Percentiles rank a stretch among this genome's conserved stretches.
Conservation (phyloP, 2,888 invertebrate species). For the Automeris io region DNA sequence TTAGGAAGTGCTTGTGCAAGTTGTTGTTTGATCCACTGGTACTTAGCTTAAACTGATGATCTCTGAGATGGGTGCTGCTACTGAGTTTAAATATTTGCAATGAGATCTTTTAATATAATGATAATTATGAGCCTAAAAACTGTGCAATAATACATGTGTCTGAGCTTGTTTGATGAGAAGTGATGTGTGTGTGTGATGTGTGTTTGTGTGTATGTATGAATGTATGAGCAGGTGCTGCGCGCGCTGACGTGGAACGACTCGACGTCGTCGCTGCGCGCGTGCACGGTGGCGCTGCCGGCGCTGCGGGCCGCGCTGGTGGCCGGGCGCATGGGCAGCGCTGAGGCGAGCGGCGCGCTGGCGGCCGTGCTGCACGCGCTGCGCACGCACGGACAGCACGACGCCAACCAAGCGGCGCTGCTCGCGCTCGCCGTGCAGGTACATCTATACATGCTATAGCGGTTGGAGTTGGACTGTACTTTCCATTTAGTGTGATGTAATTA, state of each 20-base stretch:
- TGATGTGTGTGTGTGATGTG: background rate
- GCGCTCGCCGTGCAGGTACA: conserved; percentile 87
- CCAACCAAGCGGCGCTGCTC: conserved; percentile 88
- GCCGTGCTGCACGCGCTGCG: conserved; percentile 88
- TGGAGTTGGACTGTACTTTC: too few relatives aligned
- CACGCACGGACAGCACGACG: conserved; percentile 93
- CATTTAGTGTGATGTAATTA: too few relatives aligned
- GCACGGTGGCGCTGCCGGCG: conserved; percentile 82
- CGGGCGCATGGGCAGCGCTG: conserved; percentile 72
- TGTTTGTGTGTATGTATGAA: background rate
- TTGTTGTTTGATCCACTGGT: too few relatives aligned
- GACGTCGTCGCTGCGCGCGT: conserved; percentile 87
- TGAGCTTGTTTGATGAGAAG: background rate
- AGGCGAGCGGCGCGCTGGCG: conserved; percentile 81
- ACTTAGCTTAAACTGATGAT: too few relatives aligned
- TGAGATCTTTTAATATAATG: too few relatives aligned
- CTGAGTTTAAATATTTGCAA: too few relatives aligned
- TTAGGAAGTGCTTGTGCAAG: too few relatives aligned
- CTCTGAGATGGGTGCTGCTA: too few relatives aligned
- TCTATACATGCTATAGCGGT: background rate
- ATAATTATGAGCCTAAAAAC: too few relatives aligned
- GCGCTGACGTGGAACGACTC: conserved; percentile 89
- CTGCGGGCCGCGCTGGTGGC: conserved; percentile 56
- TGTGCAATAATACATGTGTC: too few relatives aligned
- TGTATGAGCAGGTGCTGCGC: conserved; percentile 51